Base-by-base conservation (phyloP, 2,113 vertebrate species). In the Trogon melanurus region DNA sequence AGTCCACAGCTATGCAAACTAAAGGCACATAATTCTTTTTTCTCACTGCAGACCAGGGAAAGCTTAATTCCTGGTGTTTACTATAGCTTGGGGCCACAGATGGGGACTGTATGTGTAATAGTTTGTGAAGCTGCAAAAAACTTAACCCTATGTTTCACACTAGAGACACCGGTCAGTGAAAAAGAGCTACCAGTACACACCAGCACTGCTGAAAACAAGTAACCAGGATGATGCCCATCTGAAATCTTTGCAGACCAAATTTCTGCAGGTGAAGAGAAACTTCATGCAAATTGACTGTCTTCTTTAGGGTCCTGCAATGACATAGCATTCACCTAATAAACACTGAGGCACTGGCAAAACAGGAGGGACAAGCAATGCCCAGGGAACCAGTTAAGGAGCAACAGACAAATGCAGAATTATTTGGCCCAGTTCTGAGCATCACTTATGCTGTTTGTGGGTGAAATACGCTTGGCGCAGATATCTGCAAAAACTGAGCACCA, bases 281-380 rank as follows among this genome's bases (percentile, higher is more conserved):
- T 20, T 32, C 1, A 21, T 16, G 9, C n/a, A 53, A 78, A 48
- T 58, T 27, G 6, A 4, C 13, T 38, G 2, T 16, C 11, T 58
- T 41, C 36, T 62, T 67, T 25, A 85, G 14, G 3, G 6, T 17
- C 36, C 44, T 1, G 2, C 57, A 65, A 66, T 1, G 4, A 2
- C 6, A 4, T 3, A 75, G 3, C 2, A 32, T 32, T 53, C 26
- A 38, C 41, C 34, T 16, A 9, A 53, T 3, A 38, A 21, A 17
- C 2, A 1, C 7, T 1, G 17, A 25, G 26, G 13, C 3, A 7
- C n/a, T 5, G 20, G 73, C 2, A 54, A 45, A 65, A 45, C 0
- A 25, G 29, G 44, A 56, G 29, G 0, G 0, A 36, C 17, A 27
- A 51, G 51, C 66, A 67, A 34, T 4, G 3, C 10, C 29, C 18